Percentiles rank a stretch among this genome's conserved stretches.
Conservation (phyloP, 1,140 invertebrate genomes). For the Formica selysi region DNA sequence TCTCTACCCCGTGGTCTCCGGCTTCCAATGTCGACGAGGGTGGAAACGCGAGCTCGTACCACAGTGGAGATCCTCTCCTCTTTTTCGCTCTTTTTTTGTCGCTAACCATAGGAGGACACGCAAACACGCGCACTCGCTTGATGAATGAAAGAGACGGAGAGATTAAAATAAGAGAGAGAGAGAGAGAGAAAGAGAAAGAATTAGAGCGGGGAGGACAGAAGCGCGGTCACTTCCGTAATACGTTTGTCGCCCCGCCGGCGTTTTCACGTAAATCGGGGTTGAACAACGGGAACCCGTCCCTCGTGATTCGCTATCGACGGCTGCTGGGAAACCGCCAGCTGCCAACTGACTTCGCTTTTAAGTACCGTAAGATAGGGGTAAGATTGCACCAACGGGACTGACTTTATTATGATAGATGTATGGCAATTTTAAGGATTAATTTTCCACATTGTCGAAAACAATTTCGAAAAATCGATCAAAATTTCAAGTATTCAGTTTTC, state of each 20-base stretch:
- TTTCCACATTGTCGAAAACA: not conserved
- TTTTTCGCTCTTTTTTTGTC: conserved; percentile 70
- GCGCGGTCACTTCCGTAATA: conserved; percentile 65
- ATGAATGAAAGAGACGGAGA: conserved; percentile 17
- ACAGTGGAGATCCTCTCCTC: conserved; percentile 74
- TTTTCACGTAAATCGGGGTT: conserved; percentile 57
- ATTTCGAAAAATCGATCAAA: not conserved
- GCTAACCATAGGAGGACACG: conserved; percentile 59
- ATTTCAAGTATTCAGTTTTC: not conserved
- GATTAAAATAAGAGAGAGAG: conserved; percentile 45
- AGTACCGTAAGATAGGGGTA: conserved; percentile 34
- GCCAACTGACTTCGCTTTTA: conserved; percentile 49
- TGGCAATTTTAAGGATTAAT: not conserved
- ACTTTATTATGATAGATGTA: not conserved
- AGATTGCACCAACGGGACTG: conserved; percentile 6
- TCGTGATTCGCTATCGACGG: conserved; percentile 48
- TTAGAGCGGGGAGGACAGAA: conserved; percentile 48
- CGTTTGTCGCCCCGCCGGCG: conserved; percentile 34
- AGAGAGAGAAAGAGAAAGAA: conserved; percentile 53
- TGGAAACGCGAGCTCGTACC: conserved; percentile 80
- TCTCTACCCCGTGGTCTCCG: conserved; percentile 74
- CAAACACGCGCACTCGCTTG: conserved; percentile 61
- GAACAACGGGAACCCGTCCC: conserved; percentile 57
- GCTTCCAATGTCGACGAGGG: conserved; percentile 80
- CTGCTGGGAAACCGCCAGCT: conserved; percentile 53